Conservation (phyloP, 2,888 invertebrate genomes). For the Hartigia nigra region DNA sequence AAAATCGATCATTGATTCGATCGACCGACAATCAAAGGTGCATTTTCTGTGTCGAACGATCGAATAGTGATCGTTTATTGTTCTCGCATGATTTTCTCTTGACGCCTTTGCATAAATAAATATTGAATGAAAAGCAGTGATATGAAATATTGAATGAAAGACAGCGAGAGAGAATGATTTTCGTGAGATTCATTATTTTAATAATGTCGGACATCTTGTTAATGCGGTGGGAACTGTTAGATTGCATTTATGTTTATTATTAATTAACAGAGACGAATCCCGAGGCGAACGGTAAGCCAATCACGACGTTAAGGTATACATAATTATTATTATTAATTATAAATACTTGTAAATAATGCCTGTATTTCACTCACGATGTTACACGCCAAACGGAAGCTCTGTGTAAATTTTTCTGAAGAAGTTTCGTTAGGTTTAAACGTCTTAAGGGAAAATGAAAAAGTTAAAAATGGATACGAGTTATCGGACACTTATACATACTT, state of each 20-base stretch:
- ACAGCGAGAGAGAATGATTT: constrained; percentile 8
- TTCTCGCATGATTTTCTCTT: neutral
- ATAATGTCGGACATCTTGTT: constrained; percentile 34
- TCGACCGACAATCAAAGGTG: neutral
- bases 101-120: neutral
- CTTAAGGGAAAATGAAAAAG: constrained; percentile 32
- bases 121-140: neutral
- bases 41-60: neutral
- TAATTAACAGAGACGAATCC: constrained; percentile 34
- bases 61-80: neutral
- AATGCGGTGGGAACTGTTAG: constrained; percentile 33
- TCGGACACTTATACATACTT: neutral
- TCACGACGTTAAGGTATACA: constrained; percentile 36
- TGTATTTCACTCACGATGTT: constrained; percentile 60
- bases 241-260: constrained; percentile 53
- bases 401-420: constrained; percentile 52
- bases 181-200: constrained; percentile 28
- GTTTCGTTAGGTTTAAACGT: constrained; percentile 51
- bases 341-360: constrained; percentile 60
- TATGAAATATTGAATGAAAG: neutral
- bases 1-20: neutral
- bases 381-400: constrained; percentile 39
- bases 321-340: constrained; percentile 31
- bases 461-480: neutral
- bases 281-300: constrained; percentile 13